Conservation (phyloP, 2,797 vertebrate genomes). For the Diglossa cyanea region DNA sequence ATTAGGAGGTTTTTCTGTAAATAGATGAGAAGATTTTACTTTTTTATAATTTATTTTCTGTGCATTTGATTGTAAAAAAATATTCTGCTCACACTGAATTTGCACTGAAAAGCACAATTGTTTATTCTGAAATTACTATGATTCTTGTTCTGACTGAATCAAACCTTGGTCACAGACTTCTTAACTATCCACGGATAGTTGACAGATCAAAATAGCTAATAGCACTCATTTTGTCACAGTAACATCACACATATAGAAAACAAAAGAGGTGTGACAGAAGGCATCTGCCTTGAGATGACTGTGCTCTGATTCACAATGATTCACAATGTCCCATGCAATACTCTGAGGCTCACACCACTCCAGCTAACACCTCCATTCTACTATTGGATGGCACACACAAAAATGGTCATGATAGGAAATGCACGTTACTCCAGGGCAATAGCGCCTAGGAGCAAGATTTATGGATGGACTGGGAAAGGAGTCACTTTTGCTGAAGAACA, state of each 20-base stretch:
- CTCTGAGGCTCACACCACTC: neutral
- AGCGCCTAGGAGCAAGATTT: neutral
- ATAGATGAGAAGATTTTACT: conserved; percentile 40
- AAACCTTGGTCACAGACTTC: neutral
- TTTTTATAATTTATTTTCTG: neutral
- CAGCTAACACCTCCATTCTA: neutral
- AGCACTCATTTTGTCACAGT: neutral
- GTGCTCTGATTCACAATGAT: neutral
- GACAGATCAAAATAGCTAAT: neutral
- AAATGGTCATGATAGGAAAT: neutral
- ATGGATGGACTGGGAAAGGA: neutral
- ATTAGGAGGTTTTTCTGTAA: conserved; percentile 88
- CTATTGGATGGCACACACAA: neutral
- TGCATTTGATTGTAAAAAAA: neutral
- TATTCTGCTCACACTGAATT: neutral
- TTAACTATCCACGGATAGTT: neutral
- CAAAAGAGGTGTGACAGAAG: neutral
- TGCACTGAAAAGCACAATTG: neutral
- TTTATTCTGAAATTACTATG: neutral
- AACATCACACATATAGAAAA: neutral
- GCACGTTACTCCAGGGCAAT: neutral
- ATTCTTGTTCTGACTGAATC: neutral
- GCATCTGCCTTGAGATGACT: neutral
- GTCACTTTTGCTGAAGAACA: conserved; percentile 2
- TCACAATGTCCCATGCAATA: neutral